A percentile compares a stretch with the other conserved stretches of the same genome.
Conservation (phyloP, 2,113 vertebrate species). For the Pachypanchax playfairii region DNA sequence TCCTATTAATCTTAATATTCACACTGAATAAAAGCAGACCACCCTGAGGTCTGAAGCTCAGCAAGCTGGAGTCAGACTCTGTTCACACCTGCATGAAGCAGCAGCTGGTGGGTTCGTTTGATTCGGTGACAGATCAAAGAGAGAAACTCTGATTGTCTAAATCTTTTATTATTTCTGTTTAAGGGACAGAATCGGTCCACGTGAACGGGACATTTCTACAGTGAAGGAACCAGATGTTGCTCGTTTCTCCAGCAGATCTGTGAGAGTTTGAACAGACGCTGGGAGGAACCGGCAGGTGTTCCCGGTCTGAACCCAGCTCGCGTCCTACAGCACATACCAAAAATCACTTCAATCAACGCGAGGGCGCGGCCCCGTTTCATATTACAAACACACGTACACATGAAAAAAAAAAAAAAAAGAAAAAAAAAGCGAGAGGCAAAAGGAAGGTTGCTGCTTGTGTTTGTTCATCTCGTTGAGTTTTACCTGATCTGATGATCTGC, state of each 20-base stretch:
- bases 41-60: slow-evolving; percentile 22
- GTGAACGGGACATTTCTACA: neutral
- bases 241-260: slow-evolving; percentile 20
- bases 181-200: too few species aligned
- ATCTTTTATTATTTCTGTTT: neutral
- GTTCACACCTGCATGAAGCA: slow-evolving; percentile 14
- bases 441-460: slow-evolving; percentile 13
- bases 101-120: neutral
- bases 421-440: slow-evolving; percentile 37
- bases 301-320: slow-evolving; percentile 40
- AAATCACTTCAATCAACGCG: slow-evolving; percentile 46
- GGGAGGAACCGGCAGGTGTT: slow-evolving; percentile 19
- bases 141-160: slow-evolving; percentile 29
- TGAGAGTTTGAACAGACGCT: slow-evolving; percentile 29
- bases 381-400: slow-evolving; percentile 52
- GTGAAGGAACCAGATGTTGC: neutral
- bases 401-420: slow-evolving; percentile 44
- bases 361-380: slow-evolving; percentile 51
- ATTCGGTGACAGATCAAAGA: slow-evolving; percentile 2
- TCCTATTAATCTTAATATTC: slow-evolving; percentile 44
- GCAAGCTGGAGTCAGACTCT: slow-evolving; percentile 42
- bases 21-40: slow-evolving; percentile 26
- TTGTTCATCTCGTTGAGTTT: slow-evolving; percentile 12
- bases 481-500: too few species aligned
- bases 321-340: slow-evolving; percentile 36